Conservation (phyloP, 2,113 vertebrate species). For the Silurus meridionalis region DNA sequence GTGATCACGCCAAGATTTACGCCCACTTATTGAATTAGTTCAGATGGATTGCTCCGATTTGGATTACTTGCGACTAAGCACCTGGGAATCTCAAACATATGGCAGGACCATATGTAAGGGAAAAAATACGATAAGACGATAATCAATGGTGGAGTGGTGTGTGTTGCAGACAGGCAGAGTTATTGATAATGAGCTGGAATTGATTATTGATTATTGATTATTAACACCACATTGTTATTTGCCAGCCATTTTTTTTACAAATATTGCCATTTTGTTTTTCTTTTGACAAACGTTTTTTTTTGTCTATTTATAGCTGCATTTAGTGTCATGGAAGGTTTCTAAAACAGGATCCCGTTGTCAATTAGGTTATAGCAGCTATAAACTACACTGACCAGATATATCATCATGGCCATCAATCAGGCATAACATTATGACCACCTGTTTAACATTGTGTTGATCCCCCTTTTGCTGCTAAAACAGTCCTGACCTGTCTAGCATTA, state of each 20-base stretch:
- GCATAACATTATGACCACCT: no score
- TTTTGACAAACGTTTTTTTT: neutral
- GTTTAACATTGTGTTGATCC: no score
- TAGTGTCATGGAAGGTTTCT: neutral
- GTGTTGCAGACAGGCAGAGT: neutral
- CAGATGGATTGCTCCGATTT: conserved; percentile 16
- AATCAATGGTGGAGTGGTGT: neutral
- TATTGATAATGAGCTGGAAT: neutral
- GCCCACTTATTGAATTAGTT: neutral
- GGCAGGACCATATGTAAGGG: neutral
- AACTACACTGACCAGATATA: neutral
- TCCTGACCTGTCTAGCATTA: no score
- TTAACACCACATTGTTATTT: neutral
- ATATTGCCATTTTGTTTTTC: no score
- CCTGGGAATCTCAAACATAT: neutral
- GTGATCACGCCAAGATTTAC: neutral
- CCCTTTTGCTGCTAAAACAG: no score
- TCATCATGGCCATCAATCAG: no score
- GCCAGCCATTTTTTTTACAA: neutral
- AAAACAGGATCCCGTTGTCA: neutral
- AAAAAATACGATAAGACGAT: neutral
- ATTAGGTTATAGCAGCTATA: neutral
- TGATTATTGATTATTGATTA: no score
- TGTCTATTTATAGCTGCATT: neutral
- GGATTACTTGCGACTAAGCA: neutral